These are phyloP conservation scores for Phaedon cochleariae DNA, from an alignment of 2,888 invertebrate species.

Conservation along the genomic window DNA sequence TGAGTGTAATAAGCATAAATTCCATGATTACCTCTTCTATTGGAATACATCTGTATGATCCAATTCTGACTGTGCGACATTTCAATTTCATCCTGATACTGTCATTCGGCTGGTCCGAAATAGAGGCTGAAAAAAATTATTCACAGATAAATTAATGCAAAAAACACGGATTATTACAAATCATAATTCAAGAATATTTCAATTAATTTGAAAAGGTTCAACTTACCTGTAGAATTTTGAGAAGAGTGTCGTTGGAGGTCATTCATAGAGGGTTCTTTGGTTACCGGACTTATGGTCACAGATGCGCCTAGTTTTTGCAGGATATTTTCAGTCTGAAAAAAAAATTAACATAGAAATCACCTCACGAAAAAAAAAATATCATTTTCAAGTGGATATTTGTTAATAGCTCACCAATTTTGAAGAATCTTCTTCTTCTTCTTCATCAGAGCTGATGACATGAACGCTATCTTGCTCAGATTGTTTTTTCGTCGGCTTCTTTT, in stretches of 20 bases:
- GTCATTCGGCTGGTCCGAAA: slow-evolving; percentile 18
- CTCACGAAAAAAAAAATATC: background rate
- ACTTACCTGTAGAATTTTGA: slow-evolving; percentile 8
- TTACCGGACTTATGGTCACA: slow-evolving; percentile 52
- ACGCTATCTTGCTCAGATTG: slow-evolving; percentile 69
- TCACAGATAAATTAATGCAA: too few species aligned
- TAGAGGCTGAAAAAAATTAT: slow-evolving; percentile 12
- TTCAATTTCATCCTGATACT: slow-evolving; percentile 38
- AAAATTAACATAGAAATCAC: slow-evolving; percentile 7
- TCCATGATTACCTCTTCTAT: slow-evolving; percentile 70
- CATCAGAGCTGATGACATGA: slow-evolving; percentile 74
- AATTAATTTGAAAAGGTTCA: background rate
- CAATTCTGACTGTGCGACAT: slow-evolving; percentile 84
- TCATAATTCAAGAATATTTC: too few species aligned
- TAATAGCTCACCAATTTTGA: slow-evolving; percentile 46
- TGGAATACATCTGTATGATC: slow-evolving; percentile 83
- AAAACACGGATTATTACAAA: background rate
- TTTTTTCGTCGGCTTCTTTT: slow-evolving; percentile 37
- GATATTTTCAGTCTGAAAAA: slow-evolving; percentile 47
- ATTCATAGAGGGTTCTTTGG: slow-evolving; percentile 56
- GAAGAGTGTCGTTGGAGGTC: slow-evolving; percentile 52
- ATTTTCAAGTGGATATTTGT: too few species aligned
- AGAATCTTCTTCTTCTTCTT: slow-evolving; percentile 64
- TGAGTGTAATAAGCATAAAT: background rate
- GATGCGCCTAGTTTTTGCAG: slow-evolving; percentile 52